Percentiles rank a stretch among this genome's conserved stretches.
These are phyloP conservation scores for Hemiprocne comata DNA, from an alignment of 2,113 vertebrate genomes.

Conservation along the genomic window DNA sequence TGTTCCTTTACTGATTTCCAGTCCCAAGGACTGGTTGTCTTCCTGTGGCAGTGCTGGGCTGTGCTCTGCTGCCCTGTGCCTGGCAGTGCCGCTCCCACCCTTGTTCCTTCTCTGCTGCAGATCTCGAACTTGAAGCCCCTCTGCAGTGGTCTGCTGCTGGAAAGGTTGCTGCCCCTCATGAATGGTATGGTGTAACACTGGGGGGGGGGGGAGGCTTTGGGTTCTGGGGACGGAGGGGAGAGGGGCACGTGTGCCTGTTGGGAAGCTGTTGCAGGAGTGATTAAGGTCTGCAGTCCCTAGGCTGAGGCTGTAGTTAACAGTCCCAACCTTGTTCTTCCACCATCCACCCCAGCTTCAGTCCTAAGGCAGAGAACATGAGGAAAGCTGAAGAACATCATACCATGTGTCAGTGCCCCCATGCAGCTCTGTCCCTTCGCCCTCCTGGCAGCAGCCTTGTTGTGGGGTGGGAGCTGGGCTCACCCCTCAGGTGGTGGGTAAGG, in stretches of 20 bases:
- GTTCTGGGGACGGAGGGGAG: not conserved
- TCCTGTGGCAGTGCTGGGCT: fast-evolving
- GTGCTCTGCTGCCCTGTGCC: not conserved
- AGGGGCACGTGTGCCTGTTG: fast-evolving
- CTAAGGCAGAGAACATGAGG: fast-evolving
- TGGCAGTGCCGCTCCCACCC: not conserved
- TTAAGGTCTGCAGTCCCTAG: not conserved
- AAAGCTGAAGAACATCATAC: fast-evolving
- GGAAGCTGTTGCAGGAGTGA: fast-evolving
- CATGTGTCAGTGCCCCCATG: fast-evolving
- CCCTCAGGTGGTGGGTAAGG: fast-evolving
- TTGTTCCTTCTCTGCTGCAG: not conserved
- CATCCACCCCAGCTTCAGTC: not conserved
- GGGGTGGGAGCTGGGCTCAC: not conserved
- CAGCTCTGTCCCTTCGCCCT: not conserved
- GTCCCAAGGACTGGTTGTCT: not conserved
- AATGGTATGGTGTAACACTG: not conserved
- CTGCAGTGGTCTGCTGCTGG: not conserved
- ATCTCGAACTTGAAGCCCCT: not conserved
- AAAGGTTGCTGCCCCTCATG: not conserved
- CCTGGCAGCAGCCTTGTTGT: fast-evolving
- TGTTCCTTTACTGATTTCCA: not conserved
- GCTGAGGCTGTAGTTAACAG: not conserved
- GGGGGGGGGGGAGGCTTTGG: no score
- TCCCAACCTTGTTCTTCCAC: not conserved